Percentiles rank a stretch among this genome's conserved stretches.
These are phyloP conservation scores for Notechis scutatus DNA, from an alignment of 2,113 vertebrate species.

Conservation along the genomic window DNA sequence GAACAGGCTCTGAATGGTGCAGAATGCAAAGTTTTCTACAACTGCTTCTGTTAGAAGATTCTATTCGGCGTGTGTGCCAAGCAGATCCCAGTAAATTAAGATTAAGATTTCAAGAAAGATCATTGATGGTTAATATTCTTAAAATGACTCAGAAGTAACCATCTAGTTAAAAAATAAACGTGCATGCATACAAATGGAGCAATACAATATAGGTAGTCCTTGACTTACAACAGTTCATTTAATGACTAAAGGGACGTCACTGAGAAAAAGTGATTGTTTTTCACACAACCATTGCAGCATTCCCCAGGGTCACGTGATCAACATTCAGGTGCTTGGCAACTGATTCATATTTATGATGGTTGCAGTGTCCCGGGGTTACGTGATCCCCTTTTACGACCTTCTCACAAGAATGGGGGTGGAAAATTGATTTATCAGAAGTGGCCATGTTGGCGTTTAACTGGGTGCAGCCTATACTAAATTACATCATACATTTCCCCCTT, in stretches of 20 bases:
- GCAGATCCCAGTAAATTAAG: background rate
- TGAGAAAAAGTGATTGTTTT: background rate
- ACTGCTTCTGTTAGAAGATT: background rate
- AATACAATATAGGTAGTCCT: background rate
- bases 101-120: background rate
- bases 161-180: background rate
- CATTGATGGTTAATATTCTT: background rate
- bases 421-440: too few species aligned
- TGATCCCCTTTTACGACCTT: background rate
- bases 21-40: background rate
- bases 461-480: too few species aligned
- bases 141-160: background rate
- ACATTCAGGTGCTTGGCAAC: background rate
- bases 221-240: background rate
- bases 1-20: background rate
- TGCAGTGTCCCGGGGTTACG: background rate
- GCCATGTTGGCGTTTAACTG: too few species aligned
- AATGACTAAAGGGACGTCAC: rapidly evolving
- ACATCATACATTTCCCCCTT: too few species aligned
- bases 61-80: background rate
- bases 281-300: background rate
- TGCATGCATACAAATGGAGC: background rate
- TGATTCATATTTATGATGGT: background rate
- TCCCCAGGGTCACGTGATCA: background rate
- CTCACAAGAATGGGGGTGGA: background rate